Conservation (phyloP, 30 jellyfish, hydroid and myxozoan genomes). For the Aurelia sp. region DNA sequence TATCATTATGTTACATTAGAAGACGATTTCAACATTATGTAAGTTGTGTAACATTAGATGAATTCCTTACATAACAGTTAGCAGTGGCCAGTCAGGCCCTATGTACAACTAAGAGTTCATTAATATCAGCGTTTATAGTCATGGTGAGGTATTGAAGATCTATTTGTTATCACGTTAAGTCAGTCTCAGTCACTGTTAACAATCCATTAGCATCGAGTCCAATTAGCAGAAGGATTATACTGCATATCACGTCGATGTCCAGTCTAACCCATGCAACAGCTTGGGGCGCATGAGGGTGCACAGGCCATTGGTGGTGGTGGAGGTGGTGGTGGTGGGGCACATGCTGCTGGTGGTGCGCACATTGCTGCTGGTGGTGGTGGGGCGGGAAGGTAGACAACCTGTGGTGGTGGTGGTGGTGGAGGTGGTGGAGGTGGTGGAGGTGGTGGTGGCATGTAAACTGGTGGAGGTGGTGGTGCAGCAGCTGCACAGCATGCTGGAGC, state of each 20-base stretch:
- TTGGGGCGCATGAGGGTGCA: constrained; percentile 81
- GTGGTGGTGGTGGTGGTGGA: constrained; percentile 89
- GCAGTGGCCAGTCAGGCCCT: not conserved
- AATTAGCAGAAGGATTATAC: not conserved
- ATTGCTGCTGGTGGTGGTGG: constrained; percentile 97
- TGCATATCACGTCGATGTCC: not conserved
- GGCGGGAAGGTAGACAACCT: constrained; percentile 71
- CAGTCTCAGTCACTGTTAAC: constrained; percentile 46
- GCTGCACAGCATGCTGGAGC: constrained; percentile 79
- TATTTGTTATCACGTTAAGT: not conserved
- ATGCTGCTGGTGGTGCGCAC: constrained; percentile 83
- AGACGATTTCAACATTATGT: constrained; percentile 1
- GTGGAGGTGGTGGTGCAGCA: constrained; percentile 92
- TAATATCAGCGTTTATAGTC: too few species aligned
- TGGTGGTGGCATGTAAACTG: constrained; percentile 68
- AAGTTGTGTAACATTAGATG: not conserved
- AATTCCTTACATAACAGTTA: not conserved
- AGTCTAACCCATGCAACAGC: constrained; percentile 78
- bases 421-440: constrained; percentile 76
- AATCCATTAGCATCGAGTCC: too few species aligned
- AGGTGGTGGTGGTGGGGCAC: constrained; percentile 88
- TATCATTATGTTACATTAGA: constrained; percentile 19
- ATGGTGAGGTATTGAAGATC: too few species aligned
- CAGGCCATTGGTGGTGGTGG: constrained; percentile 78
- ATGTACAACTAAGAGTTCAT: too few species aligned